phyloP scores from a whole-genome alignment of 2,888 invertebrate genomes.

The Hyppa rectilinea region DNA sequence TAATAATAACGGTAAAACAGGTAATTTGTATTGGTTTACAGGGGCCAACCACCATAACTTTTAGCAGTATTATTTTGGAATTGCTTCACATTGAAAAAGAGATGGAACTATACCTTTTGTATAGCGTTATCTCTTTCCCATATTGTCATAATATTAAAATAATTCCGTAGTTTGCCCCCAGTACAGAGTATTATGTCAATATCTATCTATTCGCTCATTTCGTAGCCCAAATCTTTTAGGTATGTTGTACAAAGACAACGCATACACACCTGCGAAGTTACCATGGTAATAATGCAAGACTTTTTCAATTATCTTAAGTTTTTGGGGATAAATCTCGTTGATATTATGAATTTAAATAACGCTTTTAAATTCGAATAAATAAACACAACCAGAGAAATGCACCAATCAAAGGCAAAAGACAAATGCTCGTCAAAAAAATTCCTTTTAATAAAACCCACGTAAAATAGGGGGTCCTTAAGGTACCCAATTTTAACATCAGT shows the following conservation, averaged over 20 bases:
- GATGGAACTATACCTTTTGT: too few relatives aligned
- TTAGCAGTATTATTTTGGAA: too few relatives aligned
- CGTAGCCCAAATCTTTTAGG: constrained; percentile 27
- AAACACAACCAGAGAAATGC: neutral
- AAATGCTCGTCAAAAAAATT: neutral
- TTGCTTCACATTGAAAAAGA: too few relatives aligned
- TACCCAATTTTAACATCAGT: constrained; percentile 53
- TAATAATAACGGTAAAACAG: neutral
- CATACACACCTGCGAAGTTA: constrained; percentile 11
- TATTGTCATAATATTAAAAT: too few relatives aligned
- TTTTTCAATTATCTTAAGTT: constrained; percentile 18
- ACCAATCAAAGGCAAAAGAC: neutral
- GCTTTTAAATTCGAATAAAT: neutral
- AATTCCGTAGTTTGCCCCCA: too few relatives aligned
- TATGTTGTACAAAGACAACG: constrained; percentile 29
- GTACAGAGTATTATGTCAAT: neutral
- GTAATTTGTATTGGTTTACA: neutral
- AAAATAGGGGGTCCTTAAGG: constrained; percentile 19
- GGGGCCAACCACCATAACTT: too few relatives aligned
- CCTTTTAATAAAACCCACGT: constrained; percentile 6
- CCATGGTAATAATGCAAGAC: constrained; percentile 15
- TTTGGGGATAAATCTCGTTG: neutral
- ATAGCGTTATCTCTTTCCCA: too few relatives aligned
- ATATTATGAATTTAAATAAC: neutral
- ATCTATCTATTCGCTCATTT: constrained; percentile 10